Conservation (phyloP, 2,888 invertebrate genomes). For the Dugesia japonica region DNA sequence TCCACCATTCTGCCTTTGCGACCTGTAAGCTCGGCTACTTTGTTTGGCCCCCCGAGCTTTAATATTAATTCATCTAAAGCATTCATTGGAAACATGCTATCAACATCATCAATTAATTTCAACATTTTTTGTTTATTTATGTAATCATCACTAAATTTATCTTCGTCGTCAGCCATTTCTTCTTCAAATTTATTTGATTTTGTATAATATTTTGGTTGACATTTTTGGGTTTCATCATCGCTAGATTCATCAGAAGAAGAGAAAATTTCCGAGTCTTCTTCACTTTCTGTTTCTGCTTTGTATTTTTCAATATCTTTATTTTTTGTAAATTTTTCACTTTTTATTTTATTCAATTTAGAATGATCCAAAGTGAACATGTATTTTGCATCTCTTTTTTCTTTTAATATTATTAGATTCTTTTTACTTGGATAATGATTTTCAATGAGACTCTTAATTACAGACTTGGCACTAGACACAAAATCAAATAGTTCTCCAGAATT, state of each 20-base stretch:
- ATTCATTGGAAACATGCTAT: not conserved
- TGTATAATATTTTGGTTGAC: too few relatives aligned
- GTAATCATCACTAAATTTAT: not conserved
- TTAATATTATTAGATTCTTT: not conserved
- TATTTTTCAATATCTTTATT: too few relatives aligned
- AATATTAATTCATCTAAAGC: conserved; percentile 4
- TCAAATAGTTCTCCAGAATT: conserved; percentile 88
- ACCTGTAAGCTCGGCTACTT: conserved; percentile 41
- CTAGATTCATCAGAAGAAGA: conserved; percentile 40
- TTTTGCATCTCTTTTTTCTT: conserved; percentile 6
- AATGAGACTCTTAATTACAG: not conserved
- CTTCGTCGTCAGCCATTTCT: not conserved
- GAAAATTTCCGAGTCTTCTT: not conserved
- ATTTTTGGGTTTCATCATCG: conserved; percentile 38
- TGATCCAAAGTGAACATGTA: too few relatives aligned
- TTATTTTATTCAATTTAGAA: too few relatives aligned
- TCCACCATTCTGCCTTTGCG: not conserved
- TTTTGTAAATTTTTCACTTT: too few relatives aligned
- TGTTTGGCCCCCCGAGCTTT: not conserved
- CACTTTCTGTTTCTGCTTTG: conserved; percentile 20
- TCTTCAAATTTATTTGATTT: too few relatives aligned
- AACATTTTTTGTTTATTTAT: conserved; percentile 38
- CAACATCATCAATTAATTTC: conserved; percentile 38
- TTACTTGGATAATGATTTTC: not conserved
- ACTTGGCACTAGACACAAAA: conserved; percentile 69